phyloP scores from a whole-genome alignment of 2,797 vertebrate species.

The Onychomys torridus region DNA sequence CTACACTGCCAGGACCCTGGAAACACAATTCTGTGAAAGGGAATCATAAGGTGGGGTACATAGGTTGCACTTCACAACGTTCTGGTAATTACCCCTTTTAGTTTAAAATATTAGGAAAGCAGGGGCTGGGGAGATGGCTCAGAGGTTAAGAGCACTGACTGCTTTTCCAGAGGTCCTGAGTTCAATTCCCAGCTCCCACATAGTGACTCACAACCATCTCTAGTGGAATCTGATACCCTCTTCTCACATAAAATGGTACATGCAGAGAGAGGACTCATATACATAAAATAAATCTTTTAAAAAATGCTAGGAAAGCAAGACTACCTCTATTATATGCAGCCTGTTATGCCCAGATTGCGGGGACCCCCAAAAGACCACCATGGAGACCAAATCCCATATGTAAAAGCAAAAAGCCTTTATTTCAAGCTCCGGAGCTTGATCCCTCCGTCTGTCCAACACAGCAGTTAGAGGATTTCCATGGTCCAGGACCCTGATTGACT shows the following conservation, averaged over 20 bases:
- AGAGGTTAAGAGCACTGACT: too few species aligned
- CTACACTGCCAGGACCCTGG: background rate
- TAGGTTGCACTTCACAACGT: background rate
- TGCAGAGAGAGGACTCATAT: background rate
- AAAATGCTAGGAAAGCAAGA: background rate
- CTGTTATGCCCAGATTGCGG: too few species aligned
- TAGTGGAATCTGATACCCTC: background rate
- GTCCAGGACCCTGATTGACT: too few species aligned
- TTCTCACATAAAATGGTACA: background rate
- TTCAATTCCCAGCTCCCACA: background rate
- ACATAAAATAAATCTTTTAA: background rate
- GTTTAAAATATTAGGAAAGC: background rate
- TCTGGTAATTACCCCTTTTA: background rate
- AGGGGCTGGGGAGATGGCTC: too few species aligned
- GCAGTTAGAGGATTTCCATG: too few species aligned
- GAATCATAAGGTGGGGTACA: background rate
- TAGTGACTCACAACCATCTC: background rate
- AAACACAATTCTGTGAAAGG: background rate
- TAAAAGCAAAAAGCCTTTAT: too few species aligned
- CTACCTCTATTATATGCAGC: background rate
- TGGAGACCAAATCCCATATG: too few species aligned
- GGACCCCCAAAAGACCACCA: too few species aligned
- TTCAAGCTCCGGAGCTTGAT: too few species aligned
- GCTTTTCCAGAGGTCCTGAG: too few species aligned
- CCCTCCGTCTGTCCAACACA: too few species aligned